Percentiles rank a stretch among this genome's conserved stretches.
Conservation (phyloP, 2,797 vertebrate genomes). For the Chloroceryle inda region DNA sequence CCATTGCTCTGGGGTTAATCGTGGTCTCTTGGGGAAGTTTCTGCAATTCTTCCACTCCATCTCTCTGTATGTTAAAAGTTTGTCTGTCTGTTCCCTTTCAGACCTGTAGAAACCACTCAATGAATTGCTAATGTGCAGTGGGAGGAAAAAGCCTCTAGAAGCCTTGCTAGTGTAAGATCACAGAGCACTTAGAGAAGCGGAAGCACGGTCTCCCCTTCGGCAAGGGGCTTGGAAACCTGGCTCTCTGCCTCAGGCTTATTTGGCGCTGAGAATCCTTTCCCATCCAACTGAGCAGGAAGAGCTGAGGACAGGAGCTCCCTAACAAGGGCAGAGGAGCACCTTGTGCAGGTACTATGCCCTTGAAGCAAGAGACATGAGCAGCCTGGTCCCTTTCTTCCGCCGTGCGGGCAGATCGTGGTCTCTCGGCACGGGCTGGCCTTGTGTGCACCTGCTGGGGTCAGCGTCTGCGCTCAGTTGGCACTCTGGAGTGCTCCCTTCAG, state of each 20-base stretch:
- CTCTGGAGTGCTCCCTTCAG: fast-evolving
- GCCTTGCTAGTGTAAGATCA: constrained; percentile 30
- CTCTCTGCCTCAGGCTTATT: not conserved
- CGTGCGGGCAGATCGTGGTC: fast-evolving
- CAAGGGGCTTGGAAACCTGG: constrained; percentile 17
- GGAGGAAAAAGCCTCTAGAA: constrained; percentile 24
- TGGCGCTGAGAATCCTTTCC: not conserved
- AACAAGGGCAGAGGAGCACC: not conserved
- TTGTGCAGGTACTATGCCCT: not conserved
- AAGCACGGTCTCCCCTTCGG: not conserved
- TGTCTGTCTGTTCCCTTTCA: not conserved
- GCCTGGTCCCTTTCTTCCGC: fast-evolving
- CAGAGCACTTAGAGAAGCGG: constrained; percentile 19
- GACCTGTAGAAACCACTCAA: constrained; percentile 6
- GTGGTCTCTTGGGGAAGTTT: not conserved
- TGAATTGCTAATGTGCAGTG: constrained; percentile 54
- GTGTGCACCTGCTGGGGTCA: fast-evolving
- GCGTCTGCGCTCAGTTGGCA: not conserved
- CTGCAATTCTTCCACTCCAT: not conserved
- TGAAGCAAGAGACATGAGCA: fast-evolving
- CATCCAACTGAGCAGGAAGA: not conserved
- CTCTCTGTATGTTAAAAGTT: not conserved
- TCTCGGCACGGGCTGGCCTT: not conserved
- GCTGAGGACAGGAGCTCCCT: not conserved
- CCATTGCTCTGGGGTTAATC: not conserved